Conservation (phyloP, 2,888 invertebrate species). For the Nomada flava region DNA sequence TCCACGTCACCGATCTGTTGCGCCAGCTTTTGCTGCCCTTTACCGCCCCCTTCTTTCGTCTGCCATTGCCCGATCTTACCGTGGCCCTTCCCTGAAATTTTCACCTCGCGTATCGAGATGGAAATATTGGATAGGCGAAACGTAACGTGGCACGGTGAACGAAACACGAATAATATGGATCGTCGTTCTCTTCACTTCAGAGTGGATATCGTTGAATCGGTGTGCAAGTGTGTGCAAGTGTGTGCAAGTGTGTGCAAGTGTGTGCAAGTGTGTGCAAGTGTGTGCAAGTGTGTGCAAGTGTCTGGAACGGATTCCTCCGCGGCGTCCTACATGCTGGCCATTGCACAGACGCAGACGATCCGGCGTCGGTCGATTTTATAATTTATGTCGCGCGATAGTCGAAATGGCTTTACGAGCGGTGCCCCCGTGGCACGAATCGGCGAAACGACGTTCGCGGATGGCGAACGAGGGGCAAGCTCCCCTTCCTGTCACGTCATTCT, state of each 20-base stretch:
- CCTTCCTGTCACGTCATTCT: slow-evolving; percentile 44
- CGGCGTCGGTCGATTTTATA: slow-evolving; percentile 51
- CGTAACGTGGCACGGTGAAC: too few relatives aligned
- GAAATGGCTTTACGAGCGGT: slow-evolving; percentile 47
- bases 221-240: neutral
- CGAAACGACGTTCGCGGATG: slow-evolving; percentile 39
- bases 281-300: neutral
- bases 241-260: too few relatives aligned
- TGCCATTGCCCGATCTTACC: too few relatives aligned
- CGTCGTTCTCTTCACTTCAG: too few relatives aligned
- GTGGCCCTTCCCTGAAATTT: neutral
- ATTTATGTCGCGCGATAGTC: slow-evolving; percentile 42
- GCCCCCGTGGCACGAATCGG: slow-evolving; percentile 49
- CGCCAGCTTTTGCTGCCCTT: slow-evolving; percentile 7
- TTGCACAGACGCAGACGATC: slow-evolving; percentile 51
- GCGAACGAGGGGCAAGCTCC: slow-evolving; percentile 44
- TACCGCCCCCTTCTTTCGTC: neutral
- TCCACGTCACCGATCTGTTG: slow-evolving; percentile 43
- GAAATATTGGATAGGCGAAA: too few relatives aligned
- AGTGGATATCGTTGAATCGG: too few relatives aligned
- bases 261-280: too few relatives aligned
- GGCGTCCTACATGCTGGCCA: slow-evolving; percentile 28
- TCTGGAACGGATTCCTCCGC: slow-evolving; percentile 24
- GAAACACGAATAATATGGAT: too few relatives aligned
- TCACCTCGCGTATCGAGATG: neutral